These are phyloP conservation scores for Ladona fulva DNA, from an alignment of 1,140 invertebrate genomes.

Conservation along the genomic window DNA sequence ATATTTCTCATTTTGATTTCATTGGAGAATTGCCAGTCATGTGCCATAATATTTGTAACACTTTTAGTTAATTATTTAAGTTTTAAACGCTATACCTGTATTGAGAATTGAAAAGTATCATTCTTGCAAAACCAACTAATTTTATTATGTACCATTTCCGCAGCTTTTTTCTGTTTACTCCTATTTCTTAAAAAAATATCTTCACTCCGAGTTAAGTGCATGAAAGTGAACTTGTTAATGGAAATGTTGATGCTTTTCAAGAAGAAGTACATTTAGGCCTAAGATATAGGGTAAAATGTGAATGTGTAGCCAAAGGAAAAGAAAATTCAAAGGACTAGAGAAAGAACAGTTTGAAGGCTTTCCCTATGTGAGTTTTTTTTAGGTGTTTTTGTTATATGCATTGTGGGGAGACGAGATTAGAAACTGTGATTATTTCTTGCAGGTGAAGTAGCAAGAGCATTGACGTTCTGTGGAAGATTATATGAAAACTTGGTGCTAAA, in stretches of 20 bases:
- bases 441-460: not conserved
- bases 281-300: not conserved
- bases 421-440: slow-evolving; percentile 10
- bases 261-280: not conserved
- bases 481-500: not conserved
- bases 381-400: not conserved
- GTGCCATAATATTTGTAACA: not conserved
- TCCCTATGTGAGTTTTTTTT: not conserved
- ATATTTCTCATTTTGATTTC: not conserved
- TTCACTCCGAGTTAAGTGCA: not conserved
- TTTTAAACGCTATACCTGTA: too few relatives aligned
- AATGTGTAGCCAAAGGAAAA: not conserved
- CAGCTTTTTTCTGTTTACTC: not conserved
- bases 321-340: not conserved
- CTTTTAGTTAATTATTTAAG: not conserved
- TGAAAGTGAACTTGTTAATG: not conserved
- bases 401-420: not conserved
- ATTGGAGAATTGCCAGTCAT: not conserved
- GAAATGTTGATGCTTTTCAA: not conserved
- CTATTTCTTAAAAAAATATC: not conserved
- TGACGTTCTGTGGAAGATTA: not conserved
- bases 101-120: too few relatives aligned
- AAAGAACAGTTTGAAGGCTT: not conserved
- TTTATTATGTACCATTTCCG: not conserved
- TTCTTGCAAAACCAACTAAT: not conserved